Conservation (phyloP, 1,140 invertebrate species). For the Drosophila jambulina region DNA sequence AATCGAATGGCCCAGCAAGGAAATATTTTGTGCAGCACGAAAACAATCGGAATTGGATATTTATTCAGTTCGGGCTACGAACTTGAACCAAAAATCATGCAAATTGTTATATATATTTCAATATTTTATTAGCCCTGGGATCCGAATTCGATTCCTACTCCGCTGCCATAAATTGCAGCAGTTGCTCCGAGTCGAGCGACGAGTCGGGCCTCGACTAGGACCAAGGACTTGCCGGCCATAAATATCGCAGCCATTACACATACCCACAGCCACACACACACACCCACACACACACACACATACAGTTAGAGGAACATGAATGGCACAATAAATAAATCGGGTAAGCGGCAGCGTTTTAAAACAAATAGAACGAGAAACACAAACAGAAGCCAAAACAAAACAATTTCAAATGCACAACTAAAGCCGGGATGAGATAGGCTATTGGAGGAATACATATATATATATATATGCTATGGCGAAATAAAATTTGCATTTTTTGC, state of each 20-base stretch:
- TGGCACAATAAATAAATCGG: conserved; percentile 79
- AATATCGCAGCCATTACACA: conserved; percentile 51
- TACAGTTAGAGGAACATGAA: conserved; percentile 52
- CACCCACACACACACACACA: conserved; percentile 18
- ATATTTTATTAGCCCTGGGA: conserved; percentile 73
- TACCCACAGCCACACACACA: no score
- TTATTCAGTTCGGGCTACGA: conserved; percentile 26
- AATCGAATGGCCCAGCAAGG: conserved; percentile 21
- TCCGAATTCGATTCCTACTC: conserved; percentile 31
- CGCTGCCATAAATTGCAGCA: conserved; percentile 74
- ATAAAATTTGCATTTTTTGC: conserved; percentile 79
- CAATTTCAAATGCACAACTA: conserved; percentile 44
- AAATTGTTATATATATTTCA: conserved; percentile 76
- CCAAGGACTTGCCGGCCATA: conserved; percentile 63
- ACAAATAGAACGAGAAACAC: conserved; percentile 61
- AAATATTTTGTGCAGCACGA: conserved; percentile 25
- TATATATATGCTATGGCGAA: conserved; percentile 30
- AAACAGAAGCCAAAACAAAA: conserved; percentile 36
- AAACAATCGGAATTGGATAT: conserved; percentile 45
- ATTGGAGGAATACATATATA: conserved; percentile 7
- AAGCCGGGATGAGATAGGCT: conserved; percentile 30
- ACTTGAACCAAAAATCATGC: conserved; percentile 66
- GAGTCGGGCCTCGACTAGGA: conserved; percentile 11
- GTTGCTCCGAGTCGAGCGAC: conserved; percentile 35
- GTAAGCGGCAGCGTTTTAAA: conserved; percentile 69